These are phyloP conservation scores for Agelas oroides DNA, from an alignment of 37 sponge, comb jelly and placozoan species.

Conservation along the genomic window DNA sequence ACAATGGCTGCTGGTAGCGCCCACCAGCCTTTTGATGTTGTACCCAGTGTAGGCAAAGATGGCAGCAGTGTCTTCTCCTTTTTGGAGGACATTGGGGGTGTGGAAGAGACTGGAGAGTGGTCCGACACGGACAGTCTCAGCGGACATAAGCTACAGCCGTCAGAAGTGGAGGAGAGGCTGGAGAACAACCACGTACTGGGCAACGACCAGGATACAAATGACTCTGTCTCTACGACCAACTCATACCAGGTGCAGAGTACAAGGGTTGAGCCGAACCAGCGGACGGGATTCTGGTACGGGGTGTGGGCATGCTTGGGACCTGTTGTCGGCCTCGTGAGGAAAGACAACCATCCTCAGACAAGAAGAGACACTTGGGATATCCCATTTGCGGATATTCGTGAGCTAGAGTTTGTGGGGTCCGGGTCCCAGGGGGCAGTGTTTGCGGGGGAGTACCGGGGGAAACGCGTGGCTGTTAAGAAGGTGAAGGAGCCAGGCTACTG, in stretches of 20 bases:
- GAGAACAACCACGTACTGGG: not conserved
- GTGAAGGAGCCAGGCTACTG: conserved; percentile 69
- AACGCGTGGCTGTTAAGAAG: conserved; percentile 85
- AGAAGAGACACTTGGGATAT: conserved; percentile 59
- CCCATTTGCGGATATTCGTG: conserved; percentile 75
- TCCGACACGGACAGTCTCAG: too few relatives aligned
- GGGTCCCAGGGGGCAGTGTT: conserved; percentile 90
- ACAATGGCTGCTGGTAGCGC: too few relatives aligned
- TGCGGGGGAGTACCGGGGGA: conserved; percentile 63
- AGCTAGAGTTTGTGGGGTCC: conserved; percentile 76
- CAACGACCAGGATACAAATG: not conserved
- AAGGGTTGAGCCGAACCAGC: not conserved
- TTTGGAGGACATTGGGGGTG: too few relatives aligned
- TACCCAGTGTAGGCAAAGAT: too few relatives aligned
- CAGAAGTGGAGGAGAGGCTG: conserved; percentile 60
- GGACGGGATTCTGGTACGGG: conserved; percentile 11
- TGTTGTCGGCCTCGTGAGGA: conserved; percentile 11
- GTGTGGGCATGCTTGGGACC: conserved; percentile 21
- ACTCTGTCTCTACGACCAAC: not conserved
- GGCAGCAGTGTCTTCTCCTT: too few relatives aligned
- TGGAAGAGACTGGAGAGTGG: too few relatives aligned
- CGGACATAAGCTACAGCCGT: conserved; percentile 7
- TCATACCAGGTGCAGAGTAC: not conserved
- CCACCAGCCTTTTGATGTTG: too few relatives aligned
- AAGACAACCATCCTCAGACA: not conserved